Conservation (phyloP, 1,140 invertebrate species). For the Lordiphosa stackelbergi region DNA sequence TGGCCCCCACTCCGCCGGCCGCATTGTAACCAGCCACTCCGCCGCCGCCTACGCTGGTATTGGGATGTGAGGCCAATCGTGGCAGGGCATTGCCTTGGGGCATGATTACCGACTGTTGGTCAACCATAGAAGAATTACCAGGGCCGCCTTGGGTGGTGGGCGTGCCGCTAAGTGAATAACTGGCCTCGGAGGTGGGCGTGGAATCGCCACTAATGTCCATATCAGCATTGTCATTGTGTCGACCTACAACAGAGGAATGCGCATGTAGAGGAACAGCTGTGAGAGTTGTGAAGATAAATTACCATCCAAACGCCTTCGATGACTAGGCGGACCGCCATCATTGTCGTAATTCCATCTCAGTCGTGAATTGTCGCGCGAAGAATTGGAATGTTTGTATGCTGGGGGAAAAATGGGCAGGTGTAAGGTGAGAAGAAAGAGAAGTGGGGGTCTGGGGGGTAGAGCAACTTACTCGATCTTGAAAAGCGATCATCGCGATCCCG, state of each 20-base stretch:
- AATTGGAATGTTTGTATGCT: slow-evolving; percentile 89
- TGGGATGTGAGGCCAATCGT: slow-evolving; percentile 82
- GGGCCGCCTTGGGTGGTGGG: slow-evolving; percentile 60
- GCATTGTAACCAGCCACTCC: not conserved
- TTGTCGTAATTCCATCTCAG: slow-evolving; percentile 76
- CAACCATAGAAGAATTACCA: slow-evolving; percentile 26
- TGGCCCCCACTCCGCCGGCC: slow-evolving; percentile 40
- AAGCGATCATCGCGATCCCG: slow-evolving; percentile 78
- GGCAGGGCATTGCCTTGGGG: slow-evolving; percentile 81
- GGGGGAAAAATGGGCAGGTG: not conserved
- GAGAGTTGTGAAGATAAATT: not conserved
- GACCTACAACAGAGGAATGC: slow-evolving; percentile 34
- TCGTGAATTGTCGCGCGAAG: slow-evolving; percentile 79
- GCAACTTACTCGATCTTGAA: slow-evolving; percentile 69
- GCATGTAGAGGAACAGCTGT: too few relatives aligned
- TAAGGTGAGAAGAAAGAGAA: too few relatives aligned
- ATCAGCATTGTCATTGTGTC: slow-evolving; percentile 80
- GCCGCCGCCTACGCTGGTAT: slow-evolving; percentile 36
- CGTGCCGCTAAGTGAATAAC: slow-evolving; percentile 76
- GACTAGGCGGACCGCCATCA: slow-evolving; percentile 70
- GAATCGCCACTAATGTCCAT: slow-evolving; percentile 92
- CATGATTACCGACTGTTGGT: slow-evolving; percentile 33
- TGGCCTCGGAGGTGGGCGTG: slow-evolving; percentile 86
- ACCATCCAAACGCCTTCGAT: slow-evolving; percentile 76
- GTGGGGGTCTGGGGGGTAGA: too few relatives aligned